Conservation (phyloP, 2,888 invertebrate genomes). For the Norana najaformis region DNA sequence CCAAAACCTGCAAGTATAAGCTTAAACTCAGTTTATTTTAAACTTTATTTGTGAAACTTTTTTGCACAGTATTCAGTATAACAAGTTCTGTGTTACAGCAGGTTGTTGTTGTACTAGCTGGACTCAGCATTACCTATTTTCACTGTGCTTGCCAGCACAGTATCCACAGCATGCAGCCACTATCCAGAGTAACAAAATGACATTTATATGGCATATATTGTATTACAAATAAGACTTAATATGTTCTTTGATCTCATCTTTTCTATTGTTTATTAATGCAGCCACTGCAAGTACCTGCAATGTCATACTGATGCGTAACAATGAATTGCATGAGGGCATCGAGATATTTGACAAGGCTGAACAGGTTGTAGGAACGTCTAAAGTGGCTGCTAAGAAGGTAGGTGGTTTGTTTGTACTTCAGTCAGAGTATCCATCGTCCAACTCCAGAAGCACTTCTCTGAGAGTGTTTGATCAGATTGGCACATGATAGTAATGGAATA, state of each 20-base stretch:
- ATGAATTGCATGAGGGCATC: constrained; percentile 63
- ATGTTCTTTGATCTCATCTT: neutral
- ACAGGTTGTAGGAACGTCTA: constrained; percentile 63
- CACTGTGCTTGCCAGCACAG: no score
- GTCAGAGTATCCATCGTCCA: neutral
- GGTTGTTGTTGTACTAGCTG: no score
- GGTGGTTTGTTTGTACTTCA: neutral
- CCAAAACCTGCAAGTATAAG: no score
- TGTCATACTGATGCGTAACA: constrained; percentile 65
- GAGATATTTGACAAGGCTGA: constrained; percentile 63
- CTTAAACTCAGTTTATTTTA: no score
- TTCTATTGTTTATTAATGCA: constrained; percentile 42
- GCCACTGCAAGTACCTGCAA: constrained; percentile 64
- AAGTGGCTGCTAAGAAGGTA: constrained; percentile 64
- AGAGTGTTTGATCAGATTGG: neutral
- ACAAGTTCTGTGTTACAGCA: no score
- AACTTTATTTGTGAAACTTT: no score
- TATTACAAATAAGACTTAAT: neutral
- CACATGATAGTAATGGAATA: neutral
- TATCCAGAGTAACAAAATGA: neutral
- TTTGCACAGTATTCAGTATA: no score
- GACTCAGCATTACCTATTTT: no score
- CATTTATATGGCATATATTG: neutral
- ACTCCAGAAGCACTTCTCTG: neutral
- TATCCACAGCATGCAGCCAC: neutral